phyloP scores from a whole-genome alignment of 2,113 vertebrate genomes.

The Electrona antarctica region DNA sequence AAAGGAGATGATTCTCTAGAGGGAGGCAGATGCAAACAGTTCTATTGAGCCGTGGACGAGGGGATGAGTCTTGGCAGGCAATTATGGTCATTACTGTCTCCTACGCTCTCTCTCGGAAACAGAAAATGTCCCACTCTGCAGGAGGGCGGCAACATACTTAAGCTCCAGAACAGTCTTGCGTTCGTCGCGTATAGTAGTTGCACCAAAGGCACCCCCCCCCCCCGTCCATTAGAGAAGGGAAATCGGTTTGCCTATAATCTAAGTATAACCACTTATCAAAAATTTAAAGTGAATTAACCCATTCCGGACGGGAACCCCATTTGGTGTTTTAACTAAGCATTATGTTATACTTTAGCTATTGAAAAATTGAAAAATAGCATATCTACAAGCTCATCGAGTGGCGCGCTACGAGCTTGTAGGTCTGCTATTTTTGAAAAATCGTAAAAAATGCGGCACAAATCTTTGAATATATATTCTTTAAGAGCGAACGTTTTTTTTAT shows the following conservation, averaged over 20 bases:
- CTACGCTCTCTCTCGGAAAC: constrained; percentile 53
- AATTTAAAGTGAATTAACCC: constrained; percentile 62
- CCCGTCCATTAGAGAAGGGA: constrained; percentile 38
- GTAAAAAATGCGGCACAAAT: too few species aligned
- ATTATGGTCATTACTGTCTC: constrained; percentile 69
- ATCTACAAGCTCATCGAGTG: too few species aligned
- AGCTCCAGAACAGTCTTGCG: constrained; percentile 42
- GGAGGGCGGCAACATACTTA: constrained; percentile 34
- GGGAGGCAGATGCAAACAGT: constrained; percentile 35
- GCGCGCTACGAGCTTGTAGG: too few species aligned
- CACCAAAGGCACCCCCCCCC: constrained; percentile 46
- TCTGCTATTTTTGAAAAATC: too few species aligned
- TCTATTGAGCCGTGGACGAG: constrained; percentile 58
- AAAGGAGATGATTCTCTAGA: constrained; percentile 19
- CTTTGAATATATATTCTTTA: too few species aligned
- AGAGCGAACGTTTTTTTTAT: too few species aligned
- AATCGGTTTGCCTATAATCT: constrained; percentile 62
- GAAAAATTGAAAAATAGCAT: too few species aligned
- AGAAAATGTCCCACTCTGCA: constrained; percentile 39
- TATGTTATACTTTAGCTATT: too few species aligned
- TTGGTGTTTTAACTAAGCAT: too few species aligned
- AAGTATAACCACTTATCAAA: constrained; percentile 66
- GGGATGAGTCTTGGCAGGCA: constrained; percentile 54
- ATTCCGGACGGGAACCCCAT: too few species aligned
- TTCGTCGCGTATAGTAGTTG: constrained; percentile 58